phyloP scores from a whole-genome alignment of 2,797 vertebrate species.

The Microtus obscurus region DNA sequence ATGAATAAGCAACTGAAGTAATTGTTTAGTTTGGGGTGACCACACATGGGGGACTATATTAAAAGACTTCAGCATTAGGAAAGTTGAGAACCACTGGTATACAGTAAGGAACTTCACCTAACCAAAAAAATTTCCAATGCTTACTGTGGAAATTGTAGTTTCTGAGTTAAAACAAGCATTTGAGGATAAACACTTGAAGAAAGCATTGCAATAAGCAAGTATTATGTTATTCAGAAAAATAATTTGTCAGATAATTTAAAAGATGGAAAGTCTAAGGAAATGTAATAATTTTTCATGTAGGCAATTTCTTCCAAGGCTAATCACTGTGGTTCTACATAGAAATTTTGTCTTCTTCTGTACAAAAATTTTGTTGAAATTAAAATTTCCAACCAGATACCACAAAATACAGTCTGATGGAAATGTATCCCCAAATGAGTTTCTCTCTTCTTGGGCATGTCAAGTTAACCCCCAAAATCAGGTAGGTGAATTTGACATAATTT shows the following conservation, averaged over 20 bases:
- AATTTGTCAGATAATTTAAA: neutral
- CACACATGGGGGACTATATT: neutral
- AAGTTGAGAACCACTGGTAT: neutral
- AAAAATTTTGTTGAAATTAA: constrained; percentile 26
- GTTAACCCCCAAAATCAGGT: neutral
- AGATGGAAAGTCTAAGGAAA: neutral
- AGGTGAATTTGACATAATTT: constrained; percentile 47
- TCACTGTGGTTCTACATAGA: neutral
- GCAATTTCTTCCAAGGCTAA: neutral
- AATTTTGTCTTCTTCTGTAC: neutral
- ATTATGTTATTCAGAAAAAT: no score
- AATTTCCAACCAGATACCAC: neutral
- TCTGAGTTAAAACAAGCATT: neutral
- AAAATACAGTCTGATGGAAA: neutral
- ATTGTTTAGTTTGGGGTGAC: neutral
- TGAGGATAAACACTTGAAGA: neutral
- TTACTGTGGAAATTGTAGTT: neutral
- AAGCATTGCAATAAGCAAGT: neutral
- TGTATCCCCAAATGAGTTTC: neutral
- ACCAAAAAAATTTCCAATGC: neutral
- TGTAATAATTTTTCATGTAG: neutral
- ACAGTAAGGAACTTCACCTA: neutral
- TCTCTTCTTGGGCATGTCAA: neutral
- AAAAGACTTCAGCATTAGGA: neutral
- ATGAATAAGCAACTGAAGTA: neutral